Conservation (phyloP, 2,797 vertebrate genomes). For the Hydrolagus colliei region DNA sequence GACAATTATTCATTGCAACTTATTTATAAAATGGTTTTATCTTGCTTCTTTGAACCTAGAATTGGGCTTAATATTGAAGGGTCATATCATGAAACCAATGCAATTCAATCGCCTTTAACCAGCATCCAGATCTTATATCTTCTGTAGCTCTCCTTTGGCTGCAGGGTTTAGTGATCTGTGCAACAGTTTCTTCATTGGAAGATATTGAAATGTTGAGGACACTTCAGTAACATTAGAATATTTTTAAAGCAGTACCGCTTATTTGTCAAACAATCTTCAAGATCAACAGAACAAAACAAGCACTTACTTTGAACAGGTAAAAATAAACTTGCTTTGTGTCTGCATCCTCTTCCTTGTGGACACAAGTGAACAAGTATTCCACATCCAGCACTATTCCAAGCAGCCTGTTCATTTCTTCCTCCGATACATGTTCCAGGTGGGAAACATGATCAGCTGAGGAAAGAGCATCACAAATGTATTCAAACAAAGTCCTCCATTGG, state of each 20-base stretch:
- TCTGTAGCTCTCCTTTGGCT: background rate
- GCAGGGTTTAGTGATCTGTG: background rate
- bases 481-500: no score
- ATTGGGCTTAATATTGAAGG: background rate
- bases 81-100: background rate
- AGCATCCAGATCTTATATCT: background rate
- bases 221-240: background rate
- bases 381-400: constrained; percentile 91
- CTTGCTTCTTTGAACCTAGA: background rate
- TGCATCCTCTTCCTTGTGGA: constrained; percentile 96
- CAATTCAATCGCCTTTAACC: background rate
- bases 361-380: constrained; percentile 93
- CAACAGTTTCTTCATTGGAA: background rate
- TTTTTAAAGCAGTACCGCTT: background rate
- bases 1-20: background rate
- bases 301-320: constrained; percentile 89
- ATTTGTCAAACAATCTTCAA: constrained; percentile 8
- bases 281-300: background rate
- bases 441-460: constrained; percentile 85
- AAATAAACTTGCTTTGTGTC: constrained; percentile 99
- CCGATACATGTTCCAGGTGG: constrained; percentile 88
- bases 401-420: constrained; percentile 93
- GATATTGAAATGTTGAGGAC: background rate
- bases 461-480: background rate
- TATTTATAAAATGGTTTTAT: background rate